These are phyloP conservation scores for Pelecanus crispus DNA, from an alignment of 2,113 vertebrate species.

Conservation along the genomic window DNA sequence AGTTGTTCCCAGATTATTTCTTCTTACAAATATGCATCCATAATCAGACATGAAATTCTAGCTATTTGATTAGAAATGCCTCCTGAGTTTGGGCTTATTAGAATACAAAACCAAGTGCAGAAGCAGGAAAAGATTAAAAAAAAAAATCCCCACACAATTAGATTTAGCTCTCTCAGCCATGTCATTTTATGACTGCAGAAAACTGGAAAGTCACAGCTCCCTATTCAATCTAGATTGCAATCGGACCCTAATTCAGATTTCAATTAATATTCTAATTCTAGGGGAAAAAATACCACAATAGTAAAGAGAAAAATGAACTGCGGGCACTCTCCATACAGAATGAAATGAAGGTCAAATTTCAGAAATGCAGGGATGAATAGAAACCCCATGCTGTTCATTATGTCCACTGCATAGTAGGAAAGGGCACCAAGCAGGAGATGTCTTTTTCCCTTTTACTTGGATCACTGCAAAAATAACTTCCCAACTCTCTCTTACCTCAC, in stretches of 20 bases:
- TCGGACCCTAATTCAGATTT: constrained; percentile 64
- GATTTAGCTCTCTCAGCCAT: constrained; percentile 14
- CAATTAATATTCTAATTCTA: constrained; percentile 61
- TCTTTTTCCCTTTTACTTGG: neutral
- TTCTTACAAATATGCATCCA: constrained; percentile 17
- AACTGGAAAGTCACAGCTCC: constrained; percentile 20
- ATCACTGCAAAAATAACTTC: neutral
- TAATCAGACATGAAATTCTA: constrained; percentile 28
- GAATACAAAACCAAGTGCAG: neutral
- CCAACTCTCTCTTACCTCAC: neutral
- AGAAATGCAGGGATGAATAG: neutral
- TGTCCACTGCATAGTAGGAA: neutral
- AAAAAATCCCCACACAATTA: neutral
- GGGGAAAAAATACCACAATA: neutral
- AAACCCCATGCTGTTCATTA: neutral
- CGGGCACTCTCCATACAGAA: neutral
- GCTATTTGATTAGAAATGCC: neutral
- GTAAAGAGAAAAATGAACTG: neutral
- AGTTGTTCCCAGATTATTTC: constrained; percentile 28
- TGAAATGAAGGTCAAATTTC: constrained; percentile 23
- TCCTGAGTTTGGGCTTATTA: constrained; percentile 21
- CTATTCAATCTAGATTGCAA: constrained; percentile 62
- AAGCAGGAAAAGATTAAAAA: constrained; percentile 8
- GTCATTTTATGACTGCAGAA: constrained; percentile 40
- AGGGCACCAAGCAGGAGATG: neutral